Base-by-base conservation (phyloP, 2,888 invertebrate species). In the Drosophila eohydei region DNA sequence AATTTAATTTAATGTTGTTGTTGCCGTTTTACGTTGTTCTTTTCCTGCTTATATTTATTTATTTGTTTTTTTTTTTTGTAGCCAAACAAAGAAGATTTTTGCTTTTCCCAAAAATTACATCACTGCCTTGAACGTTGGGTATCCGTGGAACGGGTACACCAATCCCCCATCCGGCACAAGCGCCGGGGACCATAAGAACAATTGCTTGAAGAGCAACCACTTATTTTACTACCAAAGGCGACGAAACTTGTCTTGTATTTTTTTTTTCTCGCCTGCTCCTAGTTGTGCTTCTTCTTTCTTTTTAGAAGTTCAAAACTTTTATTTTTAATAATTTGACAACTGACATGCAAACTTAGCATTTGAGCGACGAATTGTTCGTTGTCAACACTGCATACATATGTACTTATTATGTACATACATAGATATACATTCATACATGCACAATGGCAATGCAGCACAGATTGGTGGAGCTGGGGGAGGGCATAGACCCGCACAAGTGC, bases 31-130 rank as follows among this genome's bases (percentile, higher is more conserved):
- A 72, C 85, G 83, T 78, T 80, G 67, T 76, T 76, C 88, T 83
- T 72, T 82, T 80, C 73, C 61, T 83, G 71, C 80, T 72, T 71
- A 74, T 79, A 78, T 64, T 64, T 74, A 80, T 78, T 86, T 78
- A 71, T 86, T 86, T 76, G 64, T 71, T 74, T 62, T 65, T 76
- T 28, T 69, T 71, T 71, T 65, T 56, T 62, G 46, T 65, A 60
- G 71, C 50, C 82, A 88, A 84, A 88, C 83, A 88, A 88, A 84
- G 83, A 83, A 81, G 69, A 79, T 74, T 71, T 80, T 74, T 66
- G 60, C 60, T 75, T 74, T 62, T 59, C 34, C 54, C 56, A 58
- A 69, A 78, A 83, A 84, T 84, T 84, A 84, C 84, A 84, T 84
- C 84, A 84, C 81, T 83, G 59, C 36, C 32, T 38, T 43, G 38